Evolutionary conservation across 2,797 vertebrate species (phyloP).

Genomic region (Acanthurus lineatus): DNA sequence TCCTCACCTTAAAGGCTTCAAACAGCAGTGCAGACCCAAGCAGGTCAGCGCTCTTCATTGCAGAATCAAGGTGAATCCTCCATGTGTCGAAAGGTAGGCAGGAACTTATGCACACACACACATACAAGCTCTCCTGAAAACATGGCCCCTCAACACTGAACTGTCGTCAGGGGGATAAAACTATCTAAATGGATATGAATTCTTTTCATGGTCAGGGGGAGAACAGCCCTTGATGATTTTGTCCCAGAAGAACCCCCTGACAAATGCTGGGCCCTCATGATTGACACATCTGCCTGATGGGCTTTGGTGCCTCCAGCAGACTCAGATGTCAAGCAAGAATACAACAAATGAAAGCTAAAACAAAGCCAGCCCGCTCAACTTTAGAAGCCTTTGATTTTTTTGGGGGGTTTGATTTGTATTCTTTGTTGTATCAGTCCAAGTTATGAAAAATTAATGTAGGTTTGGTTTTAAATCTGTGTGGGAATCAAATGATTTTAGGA

Average conservation of each 20-base stretch:
- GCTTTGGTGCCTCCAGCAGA: slow-evolving; percentile 23
- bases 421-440: slow-evolving; percentile 35
- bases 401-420: slow-evolving; percentile 22
- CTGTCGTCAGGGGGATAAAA: slow-evolving; percentile 10
- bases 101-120: neutral
- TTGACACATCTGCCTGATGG: slow-evolving; percentile 37
- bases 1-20: slow-evolving; percentile 54
- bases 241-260: slow-evolving; percentile 36
- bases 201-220: slow-evolving; percentile 36
- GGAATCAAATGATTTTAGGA: slow-evolving; percentile 6
- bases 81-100: slow-evolving; percentile 26
- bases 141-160: slow-evolving; percentile 41
- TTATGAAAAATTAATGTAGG: slow-evolving; percentile 36
- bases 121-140: slow-evolving; percentile 22
- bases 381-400: slow-evolving; percentile 39
- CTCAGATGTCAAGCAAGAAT: slow-evolving; percentile 26
- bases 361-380: slow-evolving; percentile 30
- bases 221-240: slow-evolving; percentile 50
- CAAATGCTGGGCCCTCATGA: slow-evolving; percentile 25
- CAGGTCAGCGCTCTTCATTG: slow-evolving; percentile 30
- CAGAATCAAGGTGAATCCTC: slow-evolving; percentile 56
- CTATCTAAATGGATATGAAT: slow-evolving; percentile 38
- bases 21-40: slow-evolving; percentile 27
- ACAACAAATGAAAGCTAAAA: slow-evolving; percentile 44
- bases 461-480: slow-evolving; percentile 26